Evolutionary conservation across 1,140 invertebrate genomes (phyloP), one percentile per base, ranked within the genome.

Genomic region (Microplitis mediator): DNA sequence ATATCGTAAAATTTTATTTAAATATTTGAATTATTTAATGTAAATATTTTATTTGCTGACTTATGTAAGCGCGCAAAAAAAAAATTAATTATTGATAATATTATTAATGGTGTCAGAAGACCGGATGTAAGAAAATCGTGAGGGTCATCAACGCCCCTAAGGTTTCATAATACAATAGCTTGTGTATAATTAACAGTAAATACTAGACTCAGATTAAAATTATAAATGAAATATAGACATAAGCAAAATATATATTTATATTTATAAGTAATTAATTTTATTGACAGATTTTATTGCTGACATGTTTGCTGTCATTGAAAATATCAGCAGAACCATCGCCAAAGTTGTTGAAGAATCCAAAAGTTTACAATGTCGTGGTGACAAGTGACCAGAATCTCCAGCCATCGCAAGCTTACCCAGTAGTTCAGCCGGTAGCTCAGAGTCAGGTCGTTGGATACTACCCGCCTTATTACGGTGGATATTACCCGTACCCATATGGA

Each of bases 321-420:
- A 50, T 65, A 77, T 51, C 82, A 74, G 72, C 82, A 69, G 66
- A 79, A 76, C 80, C 85, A 77, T 81, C 66, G 32, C 85, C 81
- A 45, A 87, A 76, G 58, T 77, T 90, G 16, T 79, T 88, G 0
- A 86, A 88, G 74, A 86, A 89, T 11, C 93, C 93, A 3, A 92
- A 92, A 78, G 90, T 94, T 13, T 94, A 94, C 83, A 94, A 94
- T 82, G 92, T 92, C 0, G 86, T 94, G 16, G 92, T 94, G 76
- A 93, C 91, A 4, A 92, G 91, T 2, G 91, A 93, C 76, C 91
- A 93, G 77, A 92, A 92, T 80, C 81, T 94, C 32, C 89, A 91
- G 23, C 92, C 92, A 5, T 93, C 92, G 71, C 89, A 92, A 60
- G 91, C 92, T 0, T 92, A 89, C 82, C 92, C 92, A 0, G 90